Conservation (phyloP, 2,888 invertebrate species). For the Amphipoea oculea region DNA sequence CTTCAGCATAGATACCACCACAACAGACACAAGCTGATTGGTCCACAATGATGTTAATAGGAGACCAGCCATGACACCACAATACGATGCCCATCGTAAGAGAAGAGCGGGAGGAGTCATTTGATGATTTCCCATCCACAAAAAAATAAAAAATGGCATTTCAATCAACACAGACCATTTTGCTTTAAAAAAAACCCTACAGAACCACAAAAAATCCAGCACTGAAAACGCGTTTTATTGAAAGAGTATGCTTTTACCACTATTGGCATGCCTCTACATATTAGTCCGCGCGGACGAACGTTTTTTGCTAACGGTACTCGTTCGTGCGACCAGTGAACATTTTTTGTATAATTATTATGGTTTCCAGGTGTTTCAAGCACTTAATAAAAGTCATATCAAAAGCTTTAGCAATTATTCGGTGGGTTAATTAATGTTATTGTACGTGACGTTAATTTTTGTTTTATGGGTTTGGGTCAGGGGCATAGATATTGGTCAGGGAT, state of each 20-base stretch:
- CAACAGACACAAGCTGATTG: not conserved
- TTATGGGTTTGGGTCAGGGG: not conserved
- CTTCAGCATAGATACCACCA: too few species aligned
- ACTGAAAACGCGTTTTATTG: slow-evolving; percentile 48
- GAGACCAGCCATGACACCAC: too few species aligned
- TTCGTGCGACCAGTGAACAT: slow-evolving; percentile 21
- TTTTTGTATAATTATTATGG: slow-evolving; percentile 41
- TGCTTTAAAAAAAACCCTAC: not conserved
- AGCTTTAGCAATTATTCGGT: slow-evolving; percentile 44
- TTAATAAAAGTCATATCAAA: slow-evolving; percentile 53
- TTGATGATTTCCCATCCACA: too few species aligned
- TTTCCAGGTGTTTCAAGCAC: slow-evolving; percentile 49
- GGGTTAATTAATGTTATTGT: slow-evolving; percentile 32
- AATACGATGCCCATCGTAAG: not conserved
- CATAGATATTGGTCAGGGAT: not conserved
- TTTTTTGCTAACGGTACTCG: slow-evolving; percentile 51
- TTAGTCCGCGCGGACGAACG: slow-evolving; percentile 47
- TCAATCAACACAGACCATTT: not conserved
- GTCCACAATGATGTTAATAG: not conserved
- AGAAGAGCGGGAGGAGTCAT: too few species aligned
- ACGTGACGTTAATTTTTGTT: slow-evolving; percentile 30
- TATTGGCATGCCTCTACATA: slow-evolving; percentile 60
- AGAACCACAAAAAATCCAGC: slow-evolving; percentile 30
- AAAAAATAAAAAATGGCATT: not conserved
- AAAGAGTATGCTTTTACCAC: slow-evolving; percentile 61